Conservation (phyloP, 2,113 vertebrate genomes). For the Vidua macroura region DNA sequence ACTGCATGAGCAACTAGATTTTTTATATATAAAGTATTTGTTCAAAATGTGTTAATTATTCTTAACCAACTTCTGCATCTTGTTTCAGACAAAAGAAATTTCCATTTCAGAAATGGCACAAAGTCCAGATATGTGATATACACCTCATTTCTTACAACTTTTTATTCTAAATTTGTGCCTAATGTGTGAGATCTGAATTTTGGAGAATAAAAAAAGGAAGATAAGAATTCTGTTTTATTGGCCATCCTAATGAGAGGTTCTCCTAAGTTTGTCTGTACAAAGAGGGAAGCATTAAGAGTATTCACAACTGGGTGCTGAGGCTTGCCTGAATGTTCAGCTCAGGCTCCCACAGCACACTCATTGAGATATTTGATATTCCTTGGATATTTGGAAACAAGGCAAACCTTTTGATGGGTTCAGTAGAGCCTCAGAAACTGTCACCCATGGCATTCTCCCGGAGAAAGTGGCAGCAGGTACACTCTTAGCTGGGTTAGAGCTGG, state of each 20-base stretch:
- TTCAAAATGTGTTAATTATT: slow-evolving; percentile 53
- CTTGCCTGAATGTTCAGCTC: background rate
- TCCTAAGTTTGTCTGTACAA: background rate
- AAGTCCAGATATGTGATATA: background rate
- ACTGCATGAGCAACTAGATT: slow-evolving; percentile 64
- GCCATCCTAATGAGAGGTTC: background rate
- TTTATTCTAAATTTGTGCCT: slow-evolving; percentile 33
- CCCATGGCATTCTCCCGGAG: background rate
- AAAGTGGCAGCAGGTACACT: background rate
- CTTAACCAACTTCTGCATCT: slow-evolving; percentile 32
- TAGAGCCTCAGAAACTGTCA: background rate
- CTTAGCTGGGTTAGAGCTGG: background rate
- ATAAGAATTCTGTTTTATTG: background rate
- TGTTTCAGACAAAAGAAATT: slow-evolving; percentile 36
- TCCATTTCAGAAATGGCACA: slow-evolving; percentile 55
- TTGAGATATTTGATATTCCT: background rate
- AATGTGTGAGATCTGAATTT: background rate
- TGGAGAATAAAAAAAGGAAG: background rate
- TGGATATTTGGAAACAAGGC: background rate
- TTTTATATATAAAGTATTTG: slow-evolving; percentile 33
- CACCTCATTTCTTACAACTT: slow-evolving; percentile 31
- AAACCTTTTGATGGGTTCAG: background rate
- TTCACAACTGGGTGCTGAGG: background rate
- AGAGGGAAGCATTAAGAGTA: background rate
- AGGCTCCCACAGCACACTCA: background rate